Conservation (phyloP, 2,797 vertebrate genomes). For the Euthynnus affinis region DNA sequence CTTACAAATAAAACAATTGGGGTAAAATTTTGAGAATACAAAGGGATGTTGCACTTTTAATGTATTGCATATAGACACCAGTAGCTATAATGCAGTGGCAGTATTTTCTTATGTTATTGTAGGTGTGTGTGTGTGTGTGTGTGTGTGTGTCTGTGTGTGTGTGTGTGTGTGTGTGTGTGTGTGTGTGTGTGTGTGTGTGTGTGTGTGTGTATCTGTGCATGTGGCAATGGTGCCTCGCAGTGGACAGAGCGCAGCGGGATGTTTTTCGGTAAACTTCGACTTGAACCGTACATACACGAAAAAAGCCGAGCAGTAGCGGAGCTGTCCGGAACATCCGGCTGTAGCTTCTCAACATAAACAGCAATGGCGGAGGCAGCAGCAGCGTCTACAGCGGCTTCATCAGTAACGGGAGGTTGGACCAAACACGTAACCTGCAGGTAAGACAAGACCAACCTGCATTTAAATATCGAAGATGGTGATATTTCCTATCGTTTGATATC, state of each 20-base stretch:
- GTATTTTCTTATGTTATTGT: no score
- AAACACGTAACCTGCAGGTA: slow-evolving; percentile 97
- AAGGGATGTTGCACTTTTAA: not conserved
- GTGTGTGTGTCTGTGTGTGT: no score
- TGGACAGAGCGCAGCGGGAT: not conserved
- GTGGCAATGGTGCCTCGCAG: not conserved
- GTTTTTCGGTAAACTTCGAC: slow-evolving; percentile 59
- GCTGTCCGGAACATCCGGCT: slow-evolving; percentile 88
- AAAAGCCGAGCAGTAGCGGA: slow-evolving; percentile 64
- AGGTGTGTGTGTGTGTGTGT: no score
- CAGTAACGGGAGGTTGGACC: slow-evolving; percentile 90
- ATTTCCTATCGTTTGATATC: not conserved
- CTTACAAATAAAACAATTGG: no score
- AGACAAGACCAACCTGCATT: slow-evolving; percentile 12
- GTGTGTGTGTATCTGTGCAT: no score
- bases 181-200: no score
- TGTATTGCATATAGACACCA: no score
- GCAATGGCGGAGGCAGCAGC: slow-evolving; percentile 98
- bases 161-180: no score
- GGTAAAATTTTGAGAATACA: not conserved
- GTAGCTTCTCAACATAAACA: slow-evolving; percentile 94
- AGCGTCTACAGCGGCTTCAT: slow-evolving; percentile 84
- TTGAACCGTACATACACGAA: slow-evolving; percentile 54
- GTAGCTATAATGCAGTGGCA: no score
- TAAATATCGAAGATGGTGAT: no score